These are phyloP conservation scores for Phalloptychus januarius DNA, from an alignment of 2,797 vertebrate genomes.

Conservation along the genomic window DNA sequence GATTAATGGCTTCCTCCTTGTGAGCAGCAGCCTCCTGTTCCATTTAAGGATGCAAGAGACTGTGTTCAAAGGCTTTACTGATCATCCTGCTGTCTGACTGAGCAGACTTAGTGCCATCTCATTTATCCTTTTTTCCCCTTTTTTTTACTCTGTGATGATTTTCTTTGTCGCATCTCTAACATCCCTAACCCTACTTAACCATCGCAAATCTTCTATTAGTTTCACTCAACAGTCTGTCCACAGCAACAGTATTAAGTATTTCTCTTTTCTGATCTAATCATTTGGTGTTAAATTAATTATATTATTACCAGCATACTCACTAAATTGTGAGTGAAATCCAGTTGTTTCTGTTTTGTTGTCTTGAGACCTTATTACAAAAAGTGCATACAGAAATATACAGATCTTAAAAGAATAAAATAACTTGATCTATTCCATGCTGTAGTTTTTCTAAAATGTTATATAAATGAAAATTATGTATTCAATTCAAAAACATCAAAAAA, in stretches of 20 bases:
- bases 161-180: not conserved
- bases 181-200: not conserved
- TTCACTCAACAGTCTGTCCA: not conserved
- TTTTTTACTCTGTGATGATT: not conserved
- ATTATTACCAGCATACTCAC: not conserved
- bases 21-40: not conserved
- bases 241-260: not conserved
- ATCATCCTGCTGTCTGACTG: not conserved
- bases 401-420: not conserved
- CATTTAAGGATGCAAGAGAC: not conserved
- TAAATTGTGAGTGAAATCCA: not conserved
- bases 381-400: not conserved
- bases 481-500: not conserved
- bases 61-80: not conserved
- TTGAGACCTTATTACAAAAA: not conserved
- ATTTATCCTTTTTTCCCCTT: not conserved
- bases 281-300: not conserved
- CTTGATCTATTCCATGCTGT: not conserved
- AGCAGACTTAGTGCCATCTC: not conserved
- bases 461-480: not conserved
- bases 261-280: not conserved
- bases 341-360: not conserved
- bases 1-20: constrained; percentile 33
- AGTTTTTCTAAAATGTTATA: not conserved
- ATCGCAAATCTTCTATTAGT: not conserved